Base-by-base conservation (phyloP, 2,113 vertebrate species). In the Lasiurus cinereus region DNA sequence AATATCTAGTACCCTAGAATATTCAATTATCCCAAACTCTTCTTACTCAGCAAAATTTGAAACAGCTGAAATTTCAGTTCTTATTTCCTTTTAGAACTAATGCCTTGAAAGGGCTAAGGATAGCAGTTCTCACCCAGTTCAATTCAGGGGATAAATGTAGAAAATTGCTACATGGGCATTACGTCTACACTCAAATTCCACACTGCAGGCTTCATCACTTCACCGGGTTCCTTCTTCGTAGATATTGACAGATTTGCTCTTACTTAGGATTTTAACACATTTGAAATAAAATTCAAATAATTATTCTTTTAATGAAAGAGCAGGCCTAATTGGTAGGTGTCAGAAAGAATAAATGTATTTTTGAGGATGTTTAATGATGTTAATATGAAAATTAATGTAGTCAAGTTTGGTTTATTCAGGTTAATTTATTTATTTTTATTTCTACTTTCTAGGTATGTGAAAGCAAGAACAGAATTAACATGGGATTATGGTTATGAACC, bases 401-500 rank as follows among this genome's bases (percentile, higher is more conserved):
- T 95, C 48, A 77, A 52, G 56, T 82, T 59, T 92, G 24, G 27
- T 82, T 72, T 27, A 67, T 52, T 94, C 64, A 88, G 12, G 21
- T 2, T 92, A 79, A 92, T 87, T 92, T 91, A 74, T 82, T 69
- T 94, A 54, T 94, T 93, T 90, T 67, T 43, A 92, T 95, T 96
- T 98, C 96, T 98, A 16, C 94, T 93, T 98, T 95, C 77, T 97
- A 99, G 99, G 85, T 97, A 97, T 12, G 97, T 99, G 96, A 99
- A 98, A 98, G 99, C 99, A 52, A 99, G 99, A 95, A 98, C 99
- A 0, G 99, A 99, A 97, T 98, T 99, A 93, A 99, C 99, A 0
- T 99, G 99, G 99, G 98, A 99, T 96, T 99, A 99, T 96, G 98
- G 97, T 52, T 98, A 99, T 56, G 92, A 98, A 96, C 90, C 96